A percentile compares a stretch with the other conserved stretches of the same genome.
phyloP scores from a whole-genome alignment of 2,888 invertebrate species.

The Halictus ligatus region DNA sequence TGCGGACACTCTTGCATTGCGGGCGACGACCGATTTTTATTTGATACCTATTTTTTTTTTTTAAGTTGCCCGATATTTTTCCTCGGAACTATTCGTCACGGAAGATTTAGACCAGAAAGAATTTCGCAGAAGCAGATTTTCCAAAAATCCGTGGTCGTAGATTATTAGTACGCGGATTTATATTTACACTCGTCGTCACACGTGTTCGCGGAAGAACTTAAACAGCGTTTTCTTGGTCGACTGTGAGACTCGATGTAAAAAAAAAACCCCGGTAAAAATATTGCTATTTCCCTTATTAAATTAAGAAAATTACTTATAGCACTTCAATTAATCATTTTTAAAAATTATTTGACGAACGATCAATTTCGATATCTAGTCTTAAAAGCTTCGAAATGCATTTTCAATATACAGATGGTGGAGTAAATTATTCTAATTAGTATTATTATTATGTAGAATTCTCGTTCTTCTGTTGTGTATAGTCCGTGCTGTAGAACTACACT shows the following conservation, averaged over 20 bases:
- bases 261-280: not conserved
- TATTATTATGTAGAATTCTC: not conserved
- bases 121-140: conserved; percentile 29
- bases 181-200: conserved; percentile 55
- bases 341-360: no score
- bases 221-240: conserved; percentile 1
- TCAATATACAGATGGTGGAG: not conserved
- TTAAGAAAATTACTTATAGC: no score
- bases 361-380: no score
- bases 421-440: no score
- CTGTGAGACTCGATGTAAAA: not conserved
- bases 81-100: not conserved
- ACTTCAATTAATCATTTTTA: no score
- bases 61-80: no score
- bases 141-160: conserved; percentile 36
- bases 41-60: not conserved
- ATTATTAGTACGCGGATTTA: conserved; percentile 38
- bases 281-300: no score
- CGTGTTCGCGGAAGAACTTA: not conserved
- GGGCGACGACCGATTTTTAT: no score
- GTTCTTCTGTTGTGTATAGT: not conserved
- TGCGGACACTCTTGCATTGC: no score
- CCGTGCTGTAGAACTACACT: no score
- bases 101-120: conserved; percentile 16
- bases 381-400: no score